Evolutionary conservation across 2,797 vertebrate genomes (phyloP).

Genomic region (Anableps anableps): DNA sequence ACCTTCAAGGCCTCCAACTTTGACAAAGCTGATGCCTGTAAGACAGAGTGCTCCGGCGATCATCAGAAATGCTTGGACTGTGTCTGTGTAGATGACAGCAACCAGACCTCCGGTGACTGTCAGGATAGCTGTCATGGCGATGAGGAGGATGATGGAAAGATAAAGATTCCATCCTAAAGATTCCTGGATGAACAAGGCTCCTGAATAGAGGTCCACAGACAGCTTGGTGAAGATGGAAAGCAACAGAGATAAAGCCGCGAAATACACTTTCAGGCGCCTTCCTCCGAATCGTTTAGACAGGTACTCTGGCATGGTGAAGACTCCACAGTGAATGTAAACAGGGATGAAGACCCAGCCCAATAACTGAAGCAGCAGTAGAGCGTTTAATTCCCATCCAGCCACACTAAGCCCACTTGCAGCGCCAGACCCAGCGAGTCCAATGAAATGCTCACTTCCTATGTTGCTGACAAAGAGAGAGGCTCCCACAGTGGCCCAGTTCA

Average conservation of each 20-base stretch:
- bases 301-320: slow-evolving; percentile 99
- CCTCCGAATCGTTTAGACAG: slow-evolving; percentile 96
- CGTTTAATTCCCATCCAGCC: slow-evolving; percentile 98
- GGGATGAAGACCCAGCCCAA: slow-evolving; percentile 98
- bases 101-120: slow-evolving; percentile 95
- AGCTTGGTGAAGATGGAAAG: slow-evolving; percentile 99
- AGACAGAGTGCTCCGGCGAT: slow-evolving; percentile 93
- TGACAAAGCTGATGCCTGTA: slow-evolving; percentile 89
- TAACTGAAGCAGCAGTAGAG: slow-evolving; percentile 95
- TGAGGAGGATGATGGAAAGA: slow-evolving; percentile 92
- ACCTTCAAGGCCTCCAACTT: slow-evolving; percentile 93
- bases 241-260: slow-evolving; percentile 91
- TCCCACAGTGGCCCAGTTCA: slow-evolving; percentile 95
- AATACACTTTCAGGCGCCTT: slow-evolving; percentile 94
- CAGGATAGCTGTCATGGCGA: slow-evolving; percentile 93
- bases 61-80: slow-evolving; percentile 96
- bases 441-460: slow-evolving; percentile 99
- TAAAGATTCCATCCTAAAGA: slow-evolving; percentile 99
- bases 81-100: slow-evolving; percentile 97
- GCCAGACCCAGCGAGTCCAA: slow-evolving; percentile 97
- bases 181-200: slow-evolving; percentile 98
- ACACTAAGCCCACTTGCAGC: slow-evolving; percentile 98
- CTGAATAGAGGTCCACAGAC: slow-evolving; percentile 97
- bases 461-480: slow-evolving; percentile 99
- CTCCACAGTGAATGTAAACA: slow-evolving; percentile 95